Percentiles rank a stretch among this genome's conserved stretches.
Conservation (phyloP, 92 coral and sea anemone species). For the Parazoanthus swiftii region DNA sequence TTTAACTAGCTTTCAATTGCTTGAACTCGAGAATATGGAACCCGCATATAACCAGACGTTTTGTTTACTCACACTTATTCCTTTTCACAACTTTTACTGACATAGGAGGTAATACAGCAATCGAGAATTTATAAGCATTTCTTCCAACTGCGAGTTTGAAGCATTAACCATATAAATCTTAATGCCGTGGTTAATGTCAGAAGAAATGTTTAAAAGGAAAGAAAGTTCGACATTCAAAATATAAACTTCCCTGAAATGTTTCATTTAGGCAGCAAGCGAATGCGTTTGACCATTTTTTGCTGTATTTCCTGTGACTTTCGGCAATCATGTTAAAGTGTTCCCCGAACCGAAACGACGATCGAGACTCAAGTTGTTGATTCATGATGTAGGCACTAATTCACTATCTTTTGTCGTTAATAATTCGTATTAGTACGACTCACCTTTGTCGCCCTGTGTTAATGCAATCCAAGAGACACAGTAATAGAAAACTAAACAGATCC, state of each 20-base stretch:
- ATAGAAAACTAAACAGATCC: background rate
- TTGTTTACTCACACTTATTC: too few species aligned
- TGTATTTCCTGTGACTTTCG: background rate
- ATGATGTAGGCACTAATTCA: background rate
- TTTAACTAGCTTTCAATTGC: background rate
- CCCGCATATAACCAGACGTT: too few species aligned
- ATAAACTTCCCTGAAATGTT: background rate
- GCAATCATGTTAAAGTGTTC: background rate
- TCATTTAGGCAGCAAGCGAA: background rate
- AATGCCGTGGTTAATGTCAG: background rate
- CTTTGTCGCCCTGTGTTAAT: constrained; percentile 12
- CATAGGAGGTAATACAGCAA: too few species aligned
- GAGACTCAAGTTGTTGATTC: background rate
- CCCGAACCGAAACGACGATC: background rate
- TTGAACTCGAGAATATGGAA: too few species aligned
- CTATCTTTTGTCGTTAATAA: background rate
- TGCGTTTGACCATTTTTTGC: background rate
- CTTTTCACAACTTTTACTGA: too few species aligned
- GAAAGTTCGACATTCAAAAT: background rate
- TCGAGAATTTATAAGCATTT: too few species aligned
- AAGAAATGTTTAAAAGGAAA: background rate
- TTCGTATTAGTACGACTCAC: background rate
- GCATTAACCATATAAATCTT: background rate
- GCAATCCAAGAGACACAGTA: background rate
- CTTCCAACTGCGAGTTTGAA: too few species aligned